Conservation (phyloP, 1,140 invertebrate species). For the Drosophila ohnishii region DNA sequence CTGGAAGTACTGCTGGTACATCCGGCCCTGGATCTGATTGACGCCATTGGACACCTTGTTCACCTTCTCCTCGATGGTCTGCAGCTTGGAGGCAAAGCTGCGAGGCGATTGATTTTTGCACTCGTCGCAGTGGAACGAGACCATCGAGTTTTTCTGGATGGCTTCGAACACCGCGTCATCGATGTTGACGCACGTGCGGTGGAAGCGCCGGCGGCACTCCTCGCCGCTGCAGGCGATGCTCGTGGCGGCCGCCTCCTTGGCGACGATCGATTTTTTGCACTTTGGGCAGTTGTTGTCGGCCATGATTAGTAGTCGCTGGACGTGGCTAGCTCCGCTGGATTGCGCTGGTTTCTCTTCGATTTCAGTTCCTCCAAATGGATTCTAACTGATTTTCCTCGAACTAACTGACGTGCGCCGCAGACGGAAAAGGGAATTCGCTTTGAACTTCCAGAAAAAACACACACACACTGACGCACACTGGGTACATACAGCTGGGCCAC, state of each 20-base stretch:
- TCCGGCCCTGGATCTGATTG: conserved; percentile 80
- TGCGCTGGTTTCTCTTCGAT: neutral
- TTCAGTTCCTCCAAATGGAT: conserved; percentile 2
- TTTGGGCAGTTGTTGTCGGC: conserved; percentile 80
- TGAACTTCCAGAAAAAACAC: conserved; percentile 53
- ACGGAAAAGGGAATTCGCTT: conserved; percentile 33
- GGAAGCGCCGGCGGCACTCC: conserved; percentile 78
- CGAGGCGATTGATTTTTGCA: conserved; percentile 78
- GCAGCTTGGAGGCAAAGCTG: conserved; percentile 66
- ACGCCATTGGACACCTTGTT: conserved; percentile 80
- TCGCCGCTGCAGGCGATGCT: conserved; percentile 76
- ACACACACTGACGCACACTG: conserved; percentile 48
- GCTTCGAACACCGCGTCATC: conserved; percentile 76
- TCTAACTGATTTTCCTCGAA: conserved; percentile 1
- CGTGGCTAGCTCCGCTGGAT: conserved; percentile 27
- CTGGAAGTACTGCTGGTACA: conserved; percentile 82
- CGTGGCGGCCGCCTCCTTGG: conserved; percentile 72
- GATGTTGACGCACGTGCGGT: conserved; percentile 78
- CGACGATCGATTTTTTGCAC: conserved; percentile 80
- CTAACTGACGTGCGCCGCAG: conserved; percentile 22
- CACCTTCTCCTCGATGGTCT: conserved; percentile 80
- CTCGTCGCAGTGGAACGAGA: conserved; percentile 80
- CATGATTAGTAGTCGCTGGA: conserved; percentile 39
- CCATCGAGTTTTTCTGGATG: conserved; percentile 78
- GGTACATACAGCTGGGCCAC: conserved; percentile 25